These are phyloP conservation scores for Chlorodrepanis virens DNA, from an alignment of 2,113 vertebrate genomes.

Conservation along the genomic window DNA sequence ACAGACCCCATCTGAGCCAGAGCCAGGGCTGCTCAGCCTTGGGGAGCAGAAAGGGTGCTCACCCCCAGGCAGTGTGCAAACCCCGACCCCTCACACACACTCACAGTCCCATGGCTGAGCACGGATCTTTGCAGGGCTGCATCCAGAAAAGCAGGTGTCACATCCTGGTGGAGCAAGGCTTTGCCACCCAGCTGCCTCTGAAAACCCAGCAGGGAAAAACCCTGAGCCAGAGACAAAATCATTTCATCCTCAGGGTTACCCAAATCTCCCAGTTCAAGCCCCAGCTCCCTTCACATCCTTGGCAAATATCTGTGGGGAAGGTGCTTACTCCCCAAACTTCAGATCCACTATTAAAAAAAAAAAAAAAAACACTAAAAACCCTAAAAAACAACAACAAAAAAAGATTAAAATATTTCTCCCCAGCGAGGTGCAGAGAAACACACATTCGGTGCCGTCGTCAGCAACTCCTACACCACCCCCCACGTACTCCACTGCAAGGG, in stretches of 20 bases:
- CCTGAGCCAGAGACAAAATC: background rate
- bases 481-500: background rate
- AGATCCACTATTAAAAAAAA: background rate
- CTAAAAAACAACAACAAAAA: background rate
- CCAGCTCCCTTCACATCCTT: too few species aligned
- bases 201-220: background rate
- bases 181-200: background rate
- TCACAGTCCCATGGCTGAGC: background rate
- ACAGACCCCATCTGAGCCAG: fast-evolving
- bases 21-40: background rate
- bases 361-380: background rate
- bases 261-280: background rate
- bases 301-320: background rate
- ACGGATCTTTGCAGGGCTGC: fast-evolving
- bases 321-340: background rate
- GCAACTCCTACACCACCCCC: slow-evolving; percentile 20
- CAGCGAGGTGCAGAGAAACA: background rate
- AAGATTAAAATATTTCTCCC: background rate
- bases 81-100: background rate
- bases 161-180: background rate
- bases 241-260: background rate
- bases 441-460: background rate
- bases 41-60: background rate
- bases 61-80: fast-evolving
- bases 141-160: background rate